Evolutionary conservation across 2,888 invertebrate species (phyloP).

Genomic region (Nomada lathburiana): DNA sequence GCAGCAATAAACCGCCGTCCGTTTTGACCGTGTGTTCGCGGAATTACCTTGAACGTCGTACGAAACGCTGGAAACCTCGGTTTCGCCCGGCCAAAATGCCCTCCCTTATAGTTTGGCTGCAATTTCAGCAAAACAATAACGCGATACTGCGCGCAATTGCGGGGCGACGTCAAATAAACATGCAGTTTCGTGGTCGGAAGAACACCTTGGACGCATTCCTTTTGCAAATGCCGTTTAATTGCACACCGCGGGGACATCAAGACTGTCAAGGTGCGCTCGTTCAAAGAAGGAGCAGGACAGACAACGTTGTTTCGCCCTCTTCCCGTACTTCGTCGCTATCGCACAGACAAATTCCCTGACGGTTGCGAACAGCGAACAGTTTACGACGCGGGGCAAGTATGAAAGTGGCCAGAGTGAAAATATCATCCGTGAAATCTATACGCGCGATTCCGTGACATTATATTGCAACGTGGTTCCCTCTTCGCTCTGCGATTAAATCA

Average conservation of each 20-base stretch:
- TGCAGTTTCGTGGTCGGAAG: not conserved
- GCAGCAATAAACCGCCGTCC: constrained; percentile 3
- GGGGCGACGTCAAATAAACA: constrained; percentile 2
- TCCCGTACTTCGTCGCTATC: not conserved
- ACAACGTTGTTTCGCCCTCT: not conserved
- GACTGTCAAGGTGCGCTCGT: not conserved
- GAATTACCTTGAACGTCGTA: constrained; percentile 32
- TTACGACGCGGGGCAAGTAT: not conserved
- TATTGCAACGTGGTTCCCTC: no score
- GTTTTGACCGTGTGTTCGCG: constrained; percentile 4
- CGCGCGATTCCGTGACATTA: constrained; percentile 25
- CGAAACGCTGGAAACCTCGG: constrained; percentile 8
- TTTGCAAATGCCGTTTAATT: constrained; percentile 33
- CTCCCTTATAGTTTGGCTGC: not conserved
- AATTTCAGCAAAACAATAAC: constrained; percentile 4
- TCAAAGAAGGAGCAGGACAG: not conserved
- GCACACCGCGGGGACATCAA: not conserved
- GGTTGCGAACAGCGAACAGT: constrained; percentile 2
- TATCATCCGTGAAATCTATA: constrained; percentile 35
- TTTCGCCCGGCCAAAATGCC: constrained; percentile 14
- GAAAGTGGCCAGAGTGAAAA: constrained; percentile 11
- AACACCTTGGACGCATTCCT: constrained; percentile 2
- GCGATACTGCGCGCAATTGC: constrained; percentile 12
- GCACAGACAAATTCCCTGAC: constrained; percentile 22
- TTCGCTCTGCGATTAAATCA: no score